phyloP scores from a whole-genome alignment of 2,888 invertebrate genomes.

The Metellina segmentata region DNA sequence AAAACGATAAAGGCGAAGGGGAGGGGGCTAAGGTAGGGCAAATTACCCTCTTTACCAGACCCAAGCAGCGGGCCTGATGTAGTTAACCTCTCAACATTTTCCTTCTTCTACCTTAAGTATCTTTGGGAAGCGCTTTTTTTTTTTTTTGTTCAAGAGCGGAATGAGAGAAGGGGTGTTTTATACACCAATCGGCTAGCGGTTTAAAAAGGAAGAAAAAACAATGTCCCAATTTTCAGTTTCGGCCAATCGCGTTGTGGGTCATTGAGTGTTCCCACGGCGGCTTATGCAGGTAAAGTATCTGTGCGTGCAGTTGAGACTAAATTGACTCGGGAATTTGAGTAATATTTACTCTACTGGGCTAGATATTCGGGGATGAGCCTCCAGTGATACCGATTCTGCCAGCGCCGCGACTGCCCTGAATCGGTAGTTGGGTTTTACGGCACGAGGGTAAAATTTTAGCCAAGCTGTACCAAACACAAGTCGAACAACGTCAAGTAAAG shows the following conservation, averaged over 20 bases:
- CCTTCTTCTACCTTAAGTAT: conserved; percentile 50
- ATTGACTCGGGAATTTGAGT: background rate
- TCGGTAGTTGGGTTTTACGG: no score
- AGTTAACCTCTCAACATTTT: conserved; percentile 69
- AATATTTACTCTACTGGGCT: background rate
- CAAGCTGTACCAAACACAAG: no score
- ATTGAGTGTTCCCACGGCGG: conserved; percentile 25
- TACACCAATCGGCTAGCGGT: conserved; percentile 27
- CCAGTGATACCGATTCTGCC: background rate
- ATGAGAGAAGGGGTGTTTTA: conserved; percentile 27
- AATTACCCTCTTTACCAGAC: conserved; percentile 49
- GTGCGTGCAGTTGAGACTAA: background rate
- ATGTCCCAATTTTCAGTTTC: conserved; percentile 49
- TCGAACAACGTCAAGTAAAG: no score
- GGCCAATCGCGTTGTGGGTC: conserved; percentile 37
- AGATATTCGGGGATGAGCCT: background rate
- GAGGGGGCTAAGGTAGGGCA: conserved; percentile 11
- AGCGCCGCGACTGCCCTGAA: no score
- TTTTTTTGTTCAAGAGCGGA: conserved; percentile 59
- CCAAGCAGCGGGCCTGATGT: conserved; percentile 54
- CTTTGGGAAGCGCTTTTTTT: conserved; percentile 70
- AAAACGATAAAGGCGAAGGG: conserved; percentile 56
- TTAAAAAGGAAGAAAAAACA: conserved; percentile 35
- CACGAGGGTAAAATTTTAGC: no score
- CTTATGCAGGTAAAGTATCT: background rate